These are phyloP conservation scores for Podargus strigoides DNA, from an alignment of 2,797 vertebrate genomes.

Conservation along the genomic window DNA sequence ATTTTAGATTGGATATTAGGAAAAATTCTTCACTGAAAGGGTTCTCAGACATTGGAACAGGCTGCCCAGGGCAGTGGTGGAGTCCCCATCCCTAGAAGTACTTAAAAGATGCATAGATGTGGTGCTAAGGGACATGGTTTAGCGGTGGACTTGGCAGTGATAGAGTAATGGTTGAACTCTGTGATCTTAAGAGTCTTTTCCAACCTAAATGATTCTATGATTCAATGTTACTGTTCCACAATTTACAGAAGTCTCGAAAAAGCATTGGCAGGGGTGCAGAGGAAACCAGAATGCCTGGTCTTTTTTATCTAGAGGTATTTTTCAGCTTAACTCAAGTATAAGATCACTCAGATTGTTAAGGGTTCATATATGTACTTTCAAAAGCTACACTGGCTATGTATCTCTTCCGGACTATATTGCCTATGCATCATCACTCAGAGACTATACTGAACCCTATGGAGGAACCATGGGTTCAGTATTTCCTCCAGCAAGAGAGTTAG, in stretches of 20 bases:
- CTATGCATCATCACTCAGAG: neutral
- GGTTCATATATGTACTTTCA: neutral
- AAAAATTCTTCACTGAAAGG: neutral
- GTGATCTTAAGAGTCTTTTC: neutral
- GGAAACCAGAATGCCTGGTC: neutral
- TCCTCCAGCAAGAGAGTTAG: neutral
- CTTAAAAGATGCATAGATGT: too few relatives aligned
- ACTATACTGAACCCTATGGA: neutral
- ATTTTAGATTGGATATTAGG: neutral
- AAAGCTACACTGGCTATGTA: neutral
- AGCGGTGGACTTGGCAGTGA: too few relatives aligned
- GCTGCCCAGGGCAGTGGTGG: too few relatives aligned
- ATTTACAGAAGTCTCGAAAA: neutral
- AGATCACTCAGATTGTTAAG: neutral
- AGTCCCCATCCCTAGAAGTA: too few relatives aligned
- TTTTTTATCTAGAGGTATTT: neutral
- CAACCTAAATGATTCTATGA: neutral
- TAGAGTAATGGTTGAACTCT: rapidly evolving
- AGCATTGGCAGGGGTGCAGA: neutral
- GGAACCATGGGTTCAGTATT: neutral
- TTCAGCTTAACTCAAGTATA: neutral
- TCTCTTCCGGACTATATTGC: neutral
- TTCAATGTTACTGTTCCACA: neutral
- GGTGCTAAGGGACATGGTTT: too few relatives aligned
- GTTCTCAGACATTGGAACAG: too few relatives aligned